Evolutionary conservation across 2,113 vertebrate species (phyloP).

Genomic region (Hippotragus niger): DNA sequence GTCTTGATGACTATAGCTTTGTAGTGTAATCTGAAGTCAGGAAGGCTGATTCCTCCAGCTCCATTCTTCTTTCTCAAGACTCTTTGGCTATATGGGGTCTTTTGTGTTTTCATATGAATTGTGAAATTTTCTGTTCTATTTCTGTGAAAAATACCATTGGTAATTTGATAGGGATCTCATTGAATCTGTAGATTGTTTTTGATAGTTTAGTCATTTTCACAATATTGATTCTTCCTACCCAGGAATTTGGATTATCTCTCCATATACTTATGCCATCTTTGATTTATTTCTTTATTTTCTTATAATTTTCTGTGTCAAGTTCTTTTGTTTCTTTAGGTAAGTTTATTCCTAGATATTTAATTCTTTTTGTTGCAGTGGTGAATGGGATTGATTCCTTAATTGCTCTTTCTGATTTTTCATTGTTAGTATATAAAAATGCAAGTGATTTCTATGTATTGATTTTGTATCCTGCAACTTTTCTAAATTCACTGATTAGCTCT

Average conservation of each 20-base stretch:
- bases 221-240: not conserved
- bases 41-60: not conserved
- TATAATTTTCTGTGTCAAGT: not conserved
- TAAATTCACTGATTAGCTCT: not conserved
- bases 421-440: not conserved
- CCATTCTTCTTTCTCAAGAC: not conserved
- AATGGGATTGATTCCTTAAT: not conserved
- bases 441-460: not conserved
- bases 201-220: not conserved
- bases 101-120: not conserved
- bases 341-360: not conserved
- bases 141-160: not conserved
- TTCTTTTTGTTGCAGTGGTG: not conserved
- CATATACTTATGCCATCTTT: not conserved
- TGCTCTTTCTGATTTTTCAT: not conserved
- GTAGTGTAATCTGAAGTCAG: not conserved
- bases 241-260: not conserved
- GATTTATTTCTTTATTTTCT: not conserved
- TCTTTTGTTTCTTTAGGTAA: not conserved
- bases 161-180: not conserved
- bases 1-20: not conserved
- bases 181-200: not conserved
- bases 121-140: not conserved
- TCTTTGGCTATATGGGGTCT: not conserved
- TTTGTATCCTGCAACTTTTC: not conserved